Evolutionary conservation across 2,888 invertebrate species (phyloP), one percentile per base, ranked within the genome.

Genomic region (Eristalinus aeneus): DNA sequence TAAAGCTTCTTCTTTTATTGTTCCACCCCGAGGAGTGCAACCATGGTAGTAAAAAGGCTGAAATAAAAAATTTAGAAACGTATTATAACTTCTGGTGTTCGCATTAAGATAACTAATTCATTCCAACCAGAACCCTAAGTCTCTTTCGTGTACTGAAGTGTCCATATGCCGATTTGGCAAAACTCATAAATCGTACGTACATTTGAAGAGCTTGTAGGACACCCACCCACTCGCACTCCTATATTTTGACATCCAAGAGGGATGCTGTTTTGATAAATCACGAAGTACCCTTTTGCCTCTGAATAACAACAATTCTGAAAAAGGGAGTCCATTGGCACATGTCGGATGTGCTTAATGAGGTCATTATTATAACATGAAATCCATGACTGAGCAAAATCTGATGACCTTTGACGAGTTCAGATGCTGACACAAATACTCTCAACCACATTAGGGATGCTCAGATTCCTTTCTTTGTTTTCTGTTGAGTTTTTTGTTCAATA

Each of bases 261-360:
- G n/a, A 34, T 65, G 36, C 39, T 36, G n/a, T 74, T 74, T 58
- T 74, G 74, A 65, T 74, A 74, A 56, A 56, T 63, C 72, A 72
- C 53, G 61, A 63, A 72, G 16, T 53, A 72, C 72, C 72, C 56
- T 39, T 63, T 36, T 54, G 34, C 53, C 36, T 27, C n/a, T 58
- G 64, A 39, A 74, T 74, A 74, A 74, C 65, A 65, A 74, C 34
- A 65, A 39, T 65, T 39, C 56, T 16, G 58, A 56, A 27, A 65
- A 65, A 56, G 23, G 36, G 27, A 64, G 22, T 39, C 58, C 65
- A 74, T 65, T 64, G 65, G 74, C 56, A 74, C 74, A 65, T 74
- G 74, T 74, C 73, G 64, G 32, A 63, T 54, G 58, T 65, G 74
- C 23, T 56, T 63, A 72, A 72, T 72, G 61, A 23, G 73, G 32